Evolutionary conservation across 2,888 invertebrate genomes (phyloP), one percentile per base, ranked within the genome.

Genomic region (Megalurothrips usitatus): DNA sequence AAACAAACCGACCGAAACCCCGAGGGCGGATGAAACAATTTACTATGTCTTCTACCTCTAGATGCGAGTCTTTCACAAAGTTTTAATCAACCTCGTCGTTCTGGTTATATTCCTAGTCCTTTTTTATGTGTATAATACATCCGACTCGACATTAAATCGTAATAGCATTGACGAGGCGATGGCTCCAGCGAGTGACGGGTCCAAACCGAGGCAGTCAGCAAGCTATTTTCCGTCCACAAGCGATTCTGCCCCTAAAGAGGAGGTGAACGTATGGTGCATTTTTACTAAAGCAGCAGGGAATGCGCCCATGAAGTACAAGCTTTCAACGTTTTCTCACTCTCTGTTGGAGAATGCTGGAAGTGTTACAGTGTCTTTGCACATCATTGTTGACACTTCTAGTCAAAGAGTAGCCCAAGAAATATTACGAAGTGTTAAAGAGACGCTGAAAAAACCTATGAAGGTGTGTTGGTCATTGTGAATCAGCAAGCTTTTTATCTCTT

Each of bases 341-440:
- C 85, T 91, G 79, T 83, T 90, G 23, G 87, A 86, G 82, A 86
- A 88, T 43, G 88, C 88, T n/a, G 26, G 23, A 8, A 86, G 88
- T 1, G 89, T 90, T 68, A 87, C 89, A 82, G 85, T 92, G 82
- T 88, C 89, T 80, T 88, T 92, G 82, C 90, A 92, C 85, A 89
- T 92, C 26, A 91, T 92, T 81, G 90, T 89, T n/a, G 92, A 92
- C 85, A 87, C 88, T 34, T 88, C 88, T 48, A 92, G 92, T 84
- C 88, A 88, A 85, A 83, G 85, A 12, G 88, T 91, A 79, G 91
- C 91, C 17, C 87, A 89, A 81, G 87, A 87, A 63, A 87, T 90
- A 58, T 84, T 91, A 28, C 86, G 86, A 81, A 85, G 86, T 80
- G 87, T 89, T 79, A 86, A 87, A 47, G 84, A 82, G 12, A 82